Base-by-base conservation (phyloP, 1,140 invertebrate species). In the Anastatus disparis region DNA sequence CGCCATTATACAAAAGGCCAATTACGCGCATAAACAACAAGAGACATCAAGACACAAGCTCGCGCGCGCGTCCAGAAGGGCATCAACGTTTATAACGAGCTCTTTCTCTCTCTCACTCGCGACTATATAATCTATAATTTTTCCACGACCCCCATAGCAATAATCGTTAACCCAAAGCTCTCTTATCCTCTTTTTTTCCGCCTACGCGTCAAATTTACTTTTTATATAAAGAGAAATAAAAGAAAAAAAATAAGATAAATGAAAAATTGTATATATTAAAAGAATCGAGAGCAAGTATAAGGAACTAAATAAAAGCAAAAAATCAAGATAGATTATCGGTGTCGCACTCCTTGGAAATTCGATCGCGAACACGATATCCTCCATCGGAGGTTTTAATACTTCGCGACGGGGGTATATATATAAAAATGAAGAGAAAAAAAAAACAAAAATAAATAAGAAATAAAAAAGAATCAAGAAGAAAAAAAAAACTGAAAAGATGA, bases 281-380 rank as follows among this genome's bases (percentile, higher is more conserved):
- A 17, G 17, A 48, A 48, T 13, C 22, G 48, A 38, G 6, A 7
- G 20, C 20, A 17, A 29, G n/a, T 26, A 27, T 52, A 0, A n/a
- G 15, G 17, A 15, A n/a, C 29, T 15, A n/a, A 42, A 42, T 31
- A 40, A 40, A 38, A 35, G 29, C 10, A 53, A 40, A 42, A 38
- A 31, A 24, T n/a, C n/a, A n/a, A 24, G 3, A 24, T 50, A 44
- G 44, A 58, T 27, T 31, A 71, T 46, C 55, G 22, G 46, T 67
- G 59, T 68, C 71, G 52, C 46, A 55, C 55, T 42, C 31, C 20
- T 50, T 38, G 58, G 65, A 63, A 68, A 72, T 52, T 31, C 71
- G 58, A 67, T 56, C 56, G 71, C 58, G 62, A 66, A 72, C 71
- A 59, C 65, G 65, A 67, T 46, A 67, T 44, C 52, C 31, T 26